Base-by-base conservation (phyloP, 2,888 invertebrate species). In the Oscheius sp. region DNA sequence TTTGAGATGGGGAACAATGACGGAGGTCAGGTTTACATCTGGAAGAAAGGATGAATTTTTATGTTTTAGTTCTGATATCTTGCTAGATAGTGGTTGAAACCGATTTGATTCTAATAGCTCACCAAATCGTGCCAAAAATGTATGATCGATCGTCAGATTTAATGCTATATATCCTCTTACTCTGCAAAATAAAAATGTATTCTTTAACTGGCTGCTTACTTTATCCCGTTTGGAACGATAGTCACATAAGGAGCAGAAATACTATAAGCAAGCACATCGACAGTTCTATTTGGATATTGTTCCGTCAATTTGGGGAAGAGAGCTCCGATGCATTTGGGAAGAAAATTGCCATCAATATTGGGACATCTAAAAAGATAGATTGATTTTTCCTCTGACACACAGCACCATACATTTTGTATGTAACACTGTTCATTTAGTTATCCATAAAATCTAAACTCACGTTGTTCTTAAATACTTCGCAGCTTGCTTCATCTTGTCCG, bases 101-200 rank as follows among this genome's bases (percentile, higher is more conserved):
- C n/a, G n/a, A n/a, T n/a, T n/a, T n/a, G n/a, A n/a, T n/a, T n/a
- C n/a, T n/a, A n/a, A n/a, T n/a, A n/a, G n/a, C n/a, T n/a, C n/a
- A 54, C 54, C 30, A n/a, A 54, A 54, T 54, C 36, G 54, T 4
- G 33, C 54, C 8, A 54, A 32, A 9, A 32, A 32, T 30, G 32
- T 24, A 5, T n/a, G 12, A 8, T 54, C 33, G 20, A 32, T 14
- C 4, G 32, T 54, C 24, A 54, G 1, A 32, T 54, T 54, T 9
- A 54, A 12, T 14, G 36, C 2, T 2, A 24, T 17, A 20, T 17
- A 33, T 12, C 32, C 54, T 6, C 1, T 30, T 1, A 32, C 20
- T 32, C 54, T 54, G 32, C 32, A 54, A 33, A 30, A 2, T 17
- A 12, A 5, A 49, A 28, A 30, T 6, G 14, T 32, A 8, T 12